Evolutionary conservation across 2,797 vertebrate genomes (phyloP).

Genomic region (Mastacembelus armatus): DNA sequence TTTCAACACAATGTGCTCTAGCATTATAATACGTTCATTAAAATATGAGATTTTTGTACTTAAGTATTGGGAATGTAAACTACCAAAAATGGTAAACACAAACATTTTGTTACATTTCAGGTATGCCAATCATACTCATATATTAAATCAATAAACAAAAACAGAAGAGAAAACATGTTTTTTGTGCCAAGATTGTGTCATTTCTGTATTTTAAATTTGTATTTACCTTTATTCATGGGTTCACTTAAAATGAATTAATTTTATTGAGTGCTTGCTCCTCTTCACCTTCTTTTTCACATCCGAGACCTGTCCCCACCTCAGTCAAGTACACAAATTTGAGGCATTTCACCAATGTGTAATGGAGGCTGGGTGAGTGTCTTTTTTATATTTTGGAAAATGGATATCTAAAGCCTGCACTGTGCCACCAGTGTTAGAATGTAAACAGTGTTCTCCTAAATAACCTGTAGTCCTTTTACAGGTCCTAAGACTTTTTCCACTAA

Average conservation of each 20-base stretch:
- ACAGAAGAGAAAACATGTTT: constrained; percentile 29
- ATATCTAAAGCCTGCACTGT: not conserved
- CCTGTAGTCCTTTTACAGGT: too few relatives aligned
- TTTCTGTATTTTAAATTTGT: too few relatives aligned
- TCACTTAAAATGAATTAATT: too few relatives aligned
- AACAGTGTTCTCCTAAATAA: too few relatives aligned
- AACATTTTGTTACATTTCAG: constrained; percentile 76
- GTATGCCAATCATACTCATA: constrained; percentile 72
- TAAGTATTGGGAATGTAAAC: constrained; percentile 71
- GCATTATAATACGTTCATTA: constrained; percentile 55
- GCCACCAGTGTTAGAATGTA: not conserved
- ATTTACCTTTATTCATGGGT: too few relatives aligned
- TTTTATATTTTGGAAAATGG: not conserved
- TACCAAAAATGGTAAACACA: constrained; percentile 65
- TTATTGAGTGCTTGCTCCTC: too few relatives aligned
- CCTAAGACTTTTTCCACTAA: too few relatives aligned
- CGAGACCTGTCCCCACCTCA: not conserved
- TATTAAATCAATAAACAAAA: constrained; percentile 80
- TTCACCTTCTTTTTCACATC: too few relatives aligned
- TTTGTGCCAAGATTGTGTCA: not conserved
- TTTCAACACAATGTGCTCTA: constrained; percentile 55
- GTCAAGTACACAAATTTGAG: not conserved
- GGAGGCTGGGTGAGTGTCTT: not conserved
- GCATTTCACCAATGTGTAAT: not conserved
- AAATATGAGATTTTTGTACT: constrained; percentile 61